phyloP scores from a whole-genome alignment of 2,888 invertebrate genomes.

The Neuroscelio doddi region DNA sequence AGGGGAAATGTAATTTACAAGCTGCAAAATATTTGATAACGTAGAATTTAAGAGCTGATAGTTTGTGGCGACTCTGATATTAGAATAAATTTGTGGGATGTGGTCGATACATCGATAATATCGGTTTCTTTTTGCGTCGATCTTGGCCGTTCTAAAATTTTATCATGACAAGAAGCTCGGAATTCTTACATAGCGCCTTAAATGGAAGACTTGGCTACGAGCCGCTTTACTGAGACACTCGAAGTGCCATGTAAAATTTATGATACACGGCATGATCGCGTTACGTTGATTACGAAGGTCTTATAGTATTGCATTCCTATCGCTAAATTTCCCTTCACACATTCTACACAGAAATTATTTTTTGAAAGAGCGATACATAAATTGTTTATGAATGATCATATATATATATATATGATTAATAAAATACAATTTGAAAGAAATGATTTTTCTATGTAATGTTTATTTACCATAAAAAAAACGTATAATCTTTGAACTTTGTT shows the following conservation, averaged over 20 bases:
- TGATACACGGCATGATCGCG: conserved; percentile 60
- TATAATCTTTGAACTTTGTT: too few species aligned
- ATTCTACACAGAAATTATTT: conserved; percentile 28
- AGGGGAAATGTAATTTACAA: too few species aligned
- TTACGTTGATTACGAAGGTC: conserved; percentile 64
- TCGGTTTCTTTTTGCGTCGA: conserved; percentile 53
- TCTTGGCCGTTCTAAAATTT: conserved; percentile 57
- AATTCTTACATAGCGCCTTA: conserved; percentile 57
- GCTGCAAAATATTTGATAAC: too few species aligned
- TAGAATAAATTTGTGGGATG: conserved; percentile 16
- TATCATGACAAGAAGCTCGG: conserved; percentile 59
- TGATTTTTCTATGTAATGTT: too few species aligned
- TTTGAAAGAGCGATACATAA: conserved; percentile 38
- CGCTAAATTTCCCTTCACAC: conserved; percentile 23
- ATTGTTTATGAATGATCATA: conserved; percentile 40
- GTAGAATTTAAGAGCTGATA: too few species aligned
- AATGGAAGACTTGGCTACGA: conserved; percentile 69
- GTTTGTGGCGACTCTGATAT: too few species aligned
- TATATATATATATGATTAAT: too few species aligned
- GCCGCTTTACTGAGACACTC: conserved; percentile 50
- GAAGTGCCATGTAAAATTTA: conserved; percentile 60
- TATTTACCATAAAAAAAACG: too few species aligned
- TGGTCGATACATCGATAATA: conserved; percentile 50
- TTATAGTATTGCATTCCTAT: conserved; percentile 49
- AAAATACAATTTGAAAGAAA: too few species aligned